These are phyloP conservation scores for Centropyge bicolor DNA, from an alignment of 2,797 vertebrate species.

Conservation along the genomic window DNA sequence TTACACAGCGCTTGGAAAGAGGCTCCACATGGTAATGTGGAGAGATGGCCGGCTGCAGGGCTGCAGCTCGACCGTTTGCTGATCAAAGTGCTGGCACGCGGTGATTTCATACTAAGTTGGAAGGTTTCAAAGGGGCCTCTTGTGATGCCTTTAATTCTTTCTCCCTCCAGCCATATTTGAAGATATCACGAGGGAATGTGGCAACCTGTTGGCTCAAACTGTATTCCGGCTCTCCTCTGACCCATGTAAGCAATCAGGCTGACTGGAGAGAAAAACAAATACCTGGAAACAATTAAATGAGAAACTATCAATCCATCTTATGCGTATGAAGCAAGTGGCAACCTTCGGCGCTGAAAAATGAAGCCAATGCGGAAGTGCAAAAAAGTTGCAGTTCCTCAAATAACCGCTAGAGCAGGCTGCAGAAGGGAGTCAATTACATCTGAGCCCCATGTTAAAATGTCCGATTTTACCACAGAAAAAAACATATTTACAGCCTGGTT, in stretches of 20 bases:
- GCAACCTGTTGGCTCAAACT: constrained; percentile 69
- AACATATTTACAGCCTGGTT: no score
- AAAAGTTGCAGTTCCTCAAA: no score
- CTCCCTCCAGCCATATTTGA: constrained; percentile 69
- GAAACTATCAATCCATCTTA: constrained; percentile 26
- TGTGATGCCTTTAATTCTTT: constrained; percentile 69
- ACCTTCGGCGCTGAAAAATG: no score
- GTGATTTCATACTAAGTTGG: constrained; percentile 76
- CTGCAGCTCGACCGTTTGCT: constrained; percentile 71
- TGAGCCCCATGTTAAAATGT: no score
- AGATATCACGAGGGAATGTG: constrained; percentile 78
- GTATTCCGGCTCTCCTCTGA: constrained; percentile 71
- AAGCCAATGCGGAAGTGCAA: no score
- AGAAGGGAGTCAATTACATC: no score
- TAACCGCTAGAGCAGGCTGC: no score
- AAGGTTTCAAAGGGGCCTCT: constrained; percentile 79
- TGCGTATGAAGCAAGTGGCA: background rate
- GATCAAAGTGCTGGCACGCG: constrained; percentile 82
- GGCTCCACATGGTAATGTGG: constrained; percentile 50
- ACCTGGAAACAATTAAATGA: constrained; percentile 50
- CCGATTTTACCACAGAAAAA: no score
- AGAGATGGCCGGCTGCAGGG: constrained; percentile 67
- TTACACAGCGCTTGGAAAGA: constrained; percentile 30
- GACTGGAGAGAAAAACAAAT: constrained; percentile 60
- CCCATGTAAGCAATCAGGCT: constrained; percentile 61